phyloP scores from a whole-genome alignment of 2,113 vertebrate genomes.

The Vireo altiloquus region DNA sequence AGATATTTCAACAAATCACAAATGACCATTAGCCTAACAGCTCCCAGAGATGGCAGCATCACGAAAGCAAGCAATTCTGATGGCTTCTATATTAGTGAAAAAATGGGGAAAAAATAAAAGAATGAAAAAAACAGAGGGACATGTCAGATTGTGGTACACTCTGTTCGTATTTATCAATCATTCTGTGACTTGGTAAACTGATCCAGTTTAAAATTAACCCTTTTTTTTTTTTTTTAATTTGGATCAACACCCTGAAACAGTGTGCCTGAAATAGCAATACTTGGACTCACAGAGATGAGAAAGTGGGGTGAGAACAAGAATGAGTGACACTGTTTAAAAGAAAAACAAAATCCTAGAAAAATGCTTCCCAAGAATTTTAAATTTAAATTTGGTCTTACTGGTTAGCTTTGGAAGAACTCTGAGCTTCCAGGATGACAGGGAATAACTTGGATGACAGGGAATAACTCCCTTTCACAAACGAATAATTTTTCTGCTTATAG shows the following conservation, averaged over 20 bases:
- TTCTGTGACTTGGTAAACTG: neutral
- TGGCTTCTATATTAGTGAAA: neutral
- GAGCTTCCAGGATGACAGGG: neutral
- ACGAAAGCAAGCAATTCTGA: neutral
- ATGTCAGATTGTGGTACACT: neutral
- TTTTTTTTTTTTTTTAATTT: neutral
- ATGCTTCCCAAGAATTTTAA: neutral
- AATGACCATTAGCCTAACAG: neutral
- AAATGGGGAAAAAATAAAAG: neutral
- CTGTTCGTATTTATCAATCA: neutral
- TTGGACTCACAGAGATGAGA: neutral
- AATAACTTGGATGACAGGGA: rapidly evolving
- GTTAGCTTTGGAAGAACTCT: neutral
- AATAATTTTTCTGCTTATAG: neutral
- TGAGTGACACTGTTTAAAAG: neutral
- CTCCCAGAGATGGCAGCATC: neutral
- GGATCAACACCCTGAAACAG: neutral
- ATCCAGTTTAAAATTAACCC: neutral
- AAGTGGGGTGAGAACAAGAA: neutral
- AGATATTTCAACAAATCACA: neutral
- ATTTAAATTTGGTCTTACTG: neutral
- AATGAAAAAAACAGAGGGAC: neutral
- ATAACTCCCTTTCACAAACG: neutral
- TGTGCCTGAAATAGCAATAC: neutral
- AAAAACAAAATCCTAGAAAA: neutral